A percentile compares a stretch with the other conserved stretches of the same genome.
Evolutionary conservation across 2,888 invertebrate genomes (phyloP).

Genomic region (Agrotis ipsilon): DNA sequence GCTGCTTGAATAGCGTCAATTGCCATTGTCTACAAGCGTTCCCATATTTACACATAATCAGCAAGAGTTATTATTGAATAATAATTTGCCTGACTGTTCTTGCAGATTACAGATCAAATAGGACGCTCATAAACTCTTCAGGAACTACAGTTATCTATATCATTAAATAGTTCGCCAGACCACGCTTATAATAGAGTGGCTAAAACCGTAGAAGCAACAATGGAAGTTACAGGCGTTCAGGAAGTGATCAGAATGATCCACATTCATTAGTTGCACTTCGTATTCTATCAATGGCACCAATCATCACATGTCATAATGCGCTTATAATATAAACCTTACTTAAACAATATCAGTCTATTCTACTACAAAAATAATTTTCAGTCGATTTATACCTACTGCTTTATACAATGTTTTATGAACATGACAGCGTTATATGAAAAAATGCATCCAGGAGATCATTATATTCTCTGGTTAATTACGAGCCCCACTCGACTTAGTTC

Average conservation of each 20-base stretch:
- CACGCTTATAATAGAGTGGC: slow-evolving; percentile 51
- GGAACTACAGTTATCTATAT: slow-evolving; percentile 18
- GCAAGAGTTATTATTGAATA: slow-evolving; percentile 20
- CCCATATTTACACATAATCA: background rate
- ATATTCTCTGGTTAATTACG: slow-evolving; percentile 71
- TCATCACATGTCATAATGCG: slow-evolving; percentile 91
- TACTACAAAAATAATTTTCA: slow-evolving; percentile 91
- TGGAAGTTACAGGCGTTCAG: slow-evolving; percentile 86
- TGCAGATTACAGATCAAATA: slow-evolving; percentile 4
- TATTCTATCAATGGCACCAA: slow-evolving; percentile 91
- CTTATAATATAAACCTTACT: slow-evolving; percentile 81
- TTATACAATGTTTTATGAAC: slow-evolving; percentile 82
- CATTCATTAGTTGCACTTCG: slow-evolving; percentile 83
- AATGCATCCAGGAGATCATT: slow-evolving; percentile 87
- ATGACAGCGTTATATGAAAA: slow-evolving; percentile 71
- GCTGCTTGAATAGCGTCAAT: slow-evolving; percentile 12
- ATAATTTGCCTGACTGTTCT: slow-evolving; percentile 6
- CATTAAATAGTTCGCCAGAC: slow-evolving; percentile 9
- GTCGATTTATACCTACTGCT: slow-evolving; percentile 88
- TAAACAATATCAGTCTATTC: slow-evolving; percentile 90
- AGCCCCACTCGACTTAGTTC: slow-evolving; percentile 71
- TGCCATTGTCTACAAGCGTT: slow-evolving; percentile 1
- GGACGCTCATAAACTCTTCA: background rate
- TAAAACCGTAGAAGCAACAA: slow-evolving; percentile 80
- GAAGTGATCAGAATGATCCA: slow-evolving; percentile 81